phyloP scores from a whole-genome alignment of 1,140 invertebrate genomes.

The Rhizoglyphus robini region DNA sequence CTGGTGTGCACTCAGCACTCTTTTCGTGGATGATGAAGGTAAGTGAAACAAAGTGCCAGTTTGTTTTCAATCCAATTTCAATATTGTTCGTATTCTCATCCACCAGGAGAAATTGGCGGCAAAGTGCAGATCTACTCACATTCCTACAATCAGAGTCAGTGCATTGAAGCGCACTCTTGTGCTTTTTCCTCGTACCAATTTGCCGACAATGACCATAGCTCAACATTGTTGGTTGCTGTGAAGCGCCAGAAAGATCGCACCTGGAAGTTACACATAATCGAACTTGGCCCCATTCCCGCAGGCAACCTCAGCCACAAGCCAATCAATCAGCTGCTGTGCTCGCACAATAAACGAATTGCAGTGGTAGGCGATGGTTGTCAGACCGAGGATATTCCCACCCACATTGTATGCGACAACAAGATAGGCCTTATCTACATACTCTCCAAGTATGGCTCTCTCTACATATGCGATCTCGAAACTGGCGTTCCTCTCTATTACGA shows the following conservation, averaged over 20 bases:
- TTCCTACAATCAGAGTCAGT: not conserved
- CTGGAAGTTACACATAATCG: constrained; percentile 14
- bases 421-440: constrained; percentile 34
- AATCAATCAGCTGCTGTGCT: not conserved
- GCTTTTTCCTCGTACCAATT: constrained; percentile 5
- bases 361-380: not conserved
- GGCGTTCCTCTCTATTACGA: constrained; percentile 32
- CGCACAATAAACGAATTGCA: not conserved
- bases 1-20: constrained; percentile 7
- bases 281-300: not conserved
- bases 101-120: constrained; percentile 12
- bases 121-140: constrained; percentile 12
- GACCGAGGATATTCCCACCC: constrained; percentile 6
- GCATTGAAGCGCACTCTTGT: constrained; percentile 13
- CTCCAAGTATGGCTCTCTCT: constrained; percentile 36
- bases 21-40: constrained; percentile 15
- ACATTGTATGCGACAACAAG: constrained; percentile 23
- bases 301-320: not conserved
- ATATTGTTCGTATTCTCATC: not conserved
- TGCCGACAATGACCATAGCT: not conserved
- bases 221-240: constrained; percentile 3
- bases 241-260: not conserved
- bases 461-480: constrained; percentile 36
- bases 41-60: not conserved
- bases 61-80: not conserved